Percentiles rank a stretch among this genome's conserved stretches.
Evolutionary conservation across 2,888 invertebrate species (phyloP).

Genomic region (Leptodirus hochenwartii): DNA sequence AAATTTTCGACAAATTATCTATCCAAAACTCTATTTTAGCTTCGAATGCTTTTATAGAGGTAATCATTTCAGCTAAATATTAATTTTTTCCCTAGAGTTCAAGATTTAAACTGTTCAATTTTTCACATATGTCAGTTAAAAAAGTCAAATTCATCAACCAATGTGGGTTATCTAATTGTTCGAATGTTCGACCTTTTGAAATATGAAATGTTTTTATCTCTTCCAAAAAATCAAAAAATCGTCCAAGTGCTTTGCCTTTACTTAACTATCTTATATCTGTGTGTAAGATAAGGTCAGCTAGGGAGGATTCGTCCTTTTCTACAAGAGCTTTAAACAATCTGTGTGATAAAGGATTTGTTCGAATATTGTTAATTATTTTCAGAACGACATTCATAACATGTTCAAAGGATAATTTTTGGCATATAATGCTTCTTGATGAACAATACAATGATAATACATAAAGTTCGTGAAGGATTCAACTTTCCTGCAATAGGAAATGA

Average conservation of each 20-base stretch:
- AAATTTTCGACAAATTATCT: too few relatives aligned
- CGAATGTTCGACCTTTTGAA: too few relatives aligned
- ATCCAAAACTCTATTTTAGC: too few relatives aligned
- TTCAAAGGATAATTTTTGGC: conserved; percentile 2
- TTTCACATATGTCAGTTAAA: conserved; percentile 1
- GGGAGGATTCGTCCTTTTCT: conserved; percentile 2
- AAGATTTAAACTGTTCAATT: conserved; percentile 2
- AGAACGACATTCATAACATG: conserved; percentile 2
- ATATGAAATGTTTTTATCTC: too few relatives aligned
- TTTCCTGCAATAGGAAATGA: conserved; percentile 1
- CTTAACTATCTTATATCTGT: too few relatives aligned
- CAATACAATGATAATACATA: neutral
- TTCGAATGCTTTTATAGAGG: too few relatives aligned
- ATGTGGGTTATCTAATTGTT: too few relatives aligned
- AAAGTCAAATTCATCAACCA: neutral
- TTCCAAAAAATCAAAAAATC: too few relatives aligned
- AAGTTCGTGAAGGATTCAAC: conserved; percentile 1
- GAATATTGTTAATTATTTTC: conserved; percentile 2
- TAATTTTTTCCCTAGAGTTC: too few relatives aligned
- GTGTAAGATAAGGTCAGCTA: too few relatives aligned
- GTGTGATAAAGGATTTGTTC: conserved; percentile 2
- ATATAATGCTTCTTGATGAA: neutral
- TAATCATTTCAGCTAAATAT: too few relatives aligned
- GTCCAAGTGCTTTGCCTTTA: too few relatives aligned
- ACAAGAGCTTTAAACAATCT: conserved; percentile 2